A percentile compares a stretch with the other conserved stretches of the same genome.
phyloP scores from a whole-genome alignment of 2,113 vertebrate species.

The Trachemys scripta region DNA sequence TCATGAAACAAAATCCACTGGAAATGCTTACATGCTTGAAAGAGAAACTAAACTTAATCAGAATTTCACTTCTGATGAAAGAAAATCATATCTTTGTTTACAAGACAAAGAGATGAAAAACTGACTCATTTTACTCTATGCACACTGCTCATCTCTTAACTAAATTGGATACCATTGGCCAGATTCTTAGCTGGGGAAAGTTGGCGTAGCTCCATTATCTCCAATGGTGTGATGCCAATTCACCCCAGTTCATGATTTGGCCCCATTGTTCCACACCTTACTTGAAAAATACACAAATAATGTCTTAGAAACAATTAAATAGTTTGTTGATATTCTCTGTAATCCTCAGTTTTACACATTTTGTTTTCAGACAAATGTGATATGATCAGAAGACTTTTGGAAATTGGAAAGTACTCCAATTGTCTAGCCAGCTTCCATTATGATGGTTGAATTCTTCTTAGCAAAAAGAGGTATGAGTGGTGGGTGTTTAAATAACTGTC shows the following conservation, averaged over 20 bases:
- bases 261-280: neutral
- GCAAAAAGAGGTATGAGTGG: neutral
- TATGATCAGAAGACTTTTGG: neutral
- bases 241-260: neutral
- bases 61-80: neutral
- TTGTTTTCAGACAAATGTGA: neutral
- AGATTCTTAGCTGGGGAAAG: neutral
- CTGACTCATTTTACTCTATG: neutral
- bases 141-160: neutral
- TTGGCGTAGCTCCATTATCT: neutral
- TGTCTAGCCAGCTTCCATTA: neutral
- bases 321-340: neutral
- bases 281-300: neutral
- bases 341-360: neutral
- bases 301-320: neutral
- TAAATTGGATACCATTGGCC: neutral
- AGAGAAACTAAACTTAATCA: constrained; percentile 15
- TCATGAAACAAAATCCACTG: constrained; percentile 20
- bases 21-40: constrained; percentile 17
- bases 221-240: neutral
- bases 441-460: neutral
- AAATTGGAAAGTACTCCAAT: neutral
- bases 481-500: neutral
- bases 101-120: neutral
- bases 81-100: neutral